Percentiles rank a stretch among this genome's conserved stretches.
These are phyloP conservation scores for Ictidomys tridecemlineatus DNA, from an alignment of 2,113 vertebrate genomes.

Conservation along the genomic window DNA sequence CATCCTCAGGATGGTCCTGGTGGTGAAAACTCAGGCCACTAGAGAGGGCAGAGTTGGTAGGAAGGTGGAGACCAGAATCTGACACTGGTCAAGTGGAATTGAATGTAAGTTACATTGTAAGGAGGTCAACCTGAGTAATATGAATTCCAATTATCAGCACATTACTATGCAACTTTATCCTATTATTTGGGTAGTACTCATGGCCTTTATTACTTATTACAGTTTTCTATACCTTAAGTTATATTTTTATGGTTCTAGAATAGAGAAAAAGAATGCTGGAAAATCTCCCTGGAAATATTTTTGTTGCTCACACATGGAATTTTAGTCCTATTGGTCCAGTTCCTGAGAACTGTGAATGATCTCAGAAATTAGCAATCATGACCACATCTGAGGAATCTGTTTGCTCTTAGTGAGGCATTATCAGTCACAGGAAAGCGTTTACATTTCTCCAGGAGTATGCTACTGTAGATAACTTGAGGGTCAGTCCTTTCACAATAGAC, in stretches of 20 bases:
- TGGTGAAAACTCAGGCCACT: not conserved
- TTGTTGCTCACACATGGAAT: not conserved
- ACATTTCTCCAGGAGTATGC: not conserved
- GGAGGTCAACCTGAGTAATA: not conserved
- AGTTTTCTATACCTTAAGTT: not conserved
- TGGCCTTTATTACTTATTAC: not conserved
- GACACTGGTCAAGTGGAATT: not conserved
- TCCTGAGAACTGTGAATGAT: not conserved
- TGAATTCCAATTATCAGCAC: conserved; percentile 1
- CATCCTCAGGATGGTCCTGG: not conserved
- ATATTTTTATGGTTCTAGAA: not conserved
- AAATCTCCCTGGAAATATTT: conserved; percentile 4
- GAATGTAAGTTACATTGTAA: not conserved
- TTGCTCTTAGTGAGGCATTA: not conserved
- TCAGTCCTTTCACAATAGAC: not conserved
- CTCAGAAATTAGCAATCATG: not conserved
- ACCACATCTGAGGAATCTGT: not conserved
- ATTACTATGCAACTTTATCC: not conserved
- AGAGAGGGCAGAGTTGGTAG: fast-evolving
- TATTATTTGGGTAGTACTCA: not conserved
- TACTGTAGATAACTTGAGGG: not conserved
- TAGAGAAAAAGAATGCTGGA: not conserved
- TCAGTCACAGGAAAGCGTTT: not conserved
- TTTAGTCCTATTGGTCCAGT: not conserved
- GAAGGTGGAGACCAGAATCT: not conserved